Evolutionary conservation across 2,888 invertebrate species (phyloP), one percentile per base, ranked within the genome.

Genomic region (Urechis unicinctus): DNA sequence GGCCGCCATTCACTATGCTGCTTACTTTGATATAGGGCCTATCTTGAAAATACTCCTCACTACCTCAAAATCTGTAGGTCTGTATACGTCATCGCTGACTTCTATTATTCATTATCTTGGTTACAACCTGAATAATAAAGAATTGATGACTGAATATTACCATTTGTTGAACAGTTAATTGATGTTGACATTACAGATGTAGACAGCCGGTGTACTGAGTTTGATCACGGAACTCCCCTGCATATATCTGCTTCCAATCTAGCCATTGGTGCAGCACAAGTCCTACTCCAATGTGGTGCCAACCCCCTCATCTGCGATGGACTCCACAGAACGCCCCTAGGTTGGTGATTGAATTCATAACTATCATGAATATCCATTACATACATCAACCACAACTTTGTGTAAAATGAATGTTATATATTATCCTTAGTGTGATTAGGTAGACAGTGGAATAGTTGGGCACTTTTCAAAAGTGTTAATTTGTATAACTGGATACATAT

Each of bases 1-100:
- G 81, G 77, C 80, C 36, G 77, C 81, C 29, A 67, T 81, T 30
- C 81, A 81, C 65, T 81, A 80, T 68, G 81, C 81, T 36, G 77
- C 79, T 2, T 81, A 79, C 63, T 81, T 81, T 66, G 80, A 81
- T 67, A 79, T 80, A 17, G 78, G 79, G 4, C 71, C 76, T 44
- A 75, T 79, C 9, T 68, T 80, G 9, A 70, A 73, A 62, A 64
- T 76, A 29, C 67, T 80, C 13, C 67, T 80, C 17, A 17, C 36
- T 13, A 70, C 72, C 17, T 30, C 52, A 3, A 52, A 36, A 36
- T 36, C 36, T 36, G 17, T 13, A 36, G 36, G 36, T 36, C 17
- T 36, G 36, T 17, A n/a, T n/a, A n/a, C n/a, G n/a, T n/a, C n/a
- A n/a, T n/a, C n/a, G n/a, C n/a, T 17, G 9, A 13, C 17, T 36